phyloP scores from a whole-genome alignment of 2,113 vertebrate species.

The Desmodus rotundus region DNA sequence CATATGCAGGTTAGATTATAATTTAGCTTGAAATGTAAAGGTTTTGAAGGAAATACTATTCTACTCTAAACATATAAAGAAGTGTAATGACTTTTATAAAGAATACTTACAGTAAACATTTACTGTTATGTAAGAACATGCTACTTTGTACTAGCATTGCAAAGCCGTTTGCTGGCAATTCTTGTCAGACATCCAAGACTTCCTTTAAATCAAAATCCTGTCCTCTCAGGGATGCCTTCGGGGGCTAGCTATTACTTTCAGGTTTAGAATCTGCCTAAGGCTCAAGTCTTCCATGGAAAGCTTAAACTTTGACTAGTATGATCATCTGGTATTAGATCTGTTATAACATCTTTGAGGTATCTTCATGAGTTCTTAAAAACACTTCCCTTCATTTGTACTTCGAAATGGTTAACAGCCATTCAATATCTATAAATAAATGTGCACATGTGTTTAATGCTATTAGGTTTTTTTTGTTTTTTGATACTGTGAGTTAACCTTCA shows the following conservation, averaged over 20 bases:
- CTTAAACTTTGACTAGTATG: neutral
- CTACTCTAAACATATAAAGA: neutral
- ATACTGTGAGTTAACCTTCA: neutral
- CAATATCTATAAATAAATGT: neutral
- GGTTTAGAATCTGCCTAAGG: neutral
- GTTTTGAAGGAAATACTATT: neutral
- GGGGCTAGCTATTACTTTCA: neutral
- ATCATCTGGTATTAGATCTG: neutral
- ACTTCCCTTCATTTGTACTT: neutral
- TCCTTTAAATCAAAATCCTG: neutral
- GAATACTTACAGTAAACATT: neutral
- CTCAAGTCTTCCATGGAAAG: neutral
- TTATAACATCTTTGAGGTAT: neutral
- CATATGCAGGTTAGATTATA: neutral
- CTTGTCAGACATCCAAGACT: neutral
- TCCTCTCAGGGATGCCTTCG: neutral
- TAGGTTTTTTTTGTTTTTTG: neutral
- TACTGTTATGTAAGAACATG: neutral
- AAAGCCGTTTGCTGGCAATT: neutral
- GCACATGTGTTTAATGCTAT: neutral
- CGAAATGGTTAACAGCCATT: neutral
- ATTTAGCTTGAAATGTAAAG: neutral
- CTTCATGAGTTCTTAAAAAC: neutral
- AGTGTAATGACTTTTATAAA: neutral
- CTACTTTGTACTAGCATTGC: neutral